Evolutionary conservation across 2,113 vertebrate genomes (phyloP).

Genomic region (Gymnorhina tibicen): DNA sequence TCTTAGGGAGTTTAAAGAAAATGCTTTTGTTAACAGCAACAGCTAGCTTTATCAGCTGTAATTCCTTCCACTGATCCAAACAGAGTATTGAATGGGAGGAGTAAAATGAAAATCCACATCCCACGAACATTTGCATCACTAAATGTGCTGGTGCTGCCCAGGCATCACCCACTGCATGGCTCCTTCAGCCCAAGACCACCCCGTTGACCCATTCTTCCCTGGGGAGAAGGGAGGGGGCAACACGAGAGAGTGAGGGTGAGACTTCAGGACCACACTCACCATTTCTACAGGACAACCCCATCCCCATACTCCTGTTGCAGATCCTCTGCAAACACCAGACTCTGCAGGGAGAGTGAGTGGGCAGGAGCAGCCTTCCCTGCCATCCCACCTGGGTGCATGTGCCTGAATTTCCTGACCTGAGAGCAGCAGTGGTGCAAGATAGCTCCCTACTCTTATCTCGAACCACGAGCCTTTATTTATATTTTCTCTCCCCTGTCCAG

Average conservation of each 20-base stretch:
- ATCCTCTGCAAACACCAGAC: not conserved
- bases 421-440: not conserved
- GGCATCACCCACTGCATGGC: not conserved
- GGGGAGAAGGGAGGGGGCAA: not conserved
- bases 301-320: not conserved
- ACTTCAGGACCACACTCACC: not conserved
- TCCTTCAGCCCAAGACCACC: not conserved
- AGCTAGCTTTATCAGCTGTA: not conserved
- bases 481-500: not conserved
- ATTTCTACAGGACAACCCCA: not conserved
- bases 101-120: not conserved
- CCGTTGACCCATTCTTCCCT: not conserved
- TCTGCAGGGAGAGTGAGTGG: not conserved
- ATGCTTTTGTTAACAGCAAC: not conserved
- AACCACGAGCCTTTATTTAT: not conserved
- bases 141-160: not conserved
- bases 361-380: not conserved
- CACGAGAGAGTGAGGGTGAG: rapidly evolving
- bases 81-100: not conserved
- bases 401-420: not conserved
- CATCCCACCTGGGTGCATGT: rapidly evolving
- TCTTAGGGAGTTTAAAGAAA: not conserved
- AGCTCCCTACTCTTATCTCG: not conserved
- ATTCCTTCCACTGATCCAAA: not conserved
- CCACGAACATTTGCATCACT: not conserved